These are phyloP conservation scores for Petrocephalus microphthalmus DNA, from an alignment of 2,113 vertebrate genomes.

Conservation along the genomic window DNA sequence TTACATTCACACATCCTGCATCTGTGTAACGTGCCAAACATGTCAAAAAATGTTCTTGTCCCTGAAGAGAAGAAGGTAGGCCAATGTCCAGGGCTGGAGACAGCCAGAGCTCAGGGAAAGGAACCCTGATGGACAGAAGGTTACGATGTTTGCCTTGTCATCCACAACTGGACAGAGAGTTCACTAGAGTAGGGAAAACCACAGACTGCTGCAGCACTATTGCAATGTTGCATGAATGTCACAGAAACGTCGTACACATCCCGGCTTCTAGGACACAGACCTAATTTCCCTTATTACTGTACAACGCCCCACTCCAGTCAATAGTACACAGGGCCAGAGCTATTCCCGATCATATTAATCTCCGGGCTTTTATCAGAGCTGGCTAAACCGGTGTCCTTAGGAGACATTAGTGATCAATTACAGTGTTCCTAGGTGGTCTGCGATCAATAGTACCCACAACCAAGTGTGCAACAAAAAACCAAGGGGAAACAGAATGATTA, in stretches of 20 bases:
- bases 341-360: constrained; percentile 41
- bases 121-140: not conserved
- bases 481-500: not conserved
- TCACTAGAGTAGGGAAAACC: not conserved
- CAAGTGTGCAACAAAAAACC: not conserved
- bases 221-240: not conserved
- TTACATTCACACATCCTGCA: not conserved
- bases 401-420: constrained; percentile 47
- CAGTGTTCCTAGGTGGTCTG: constrained; percentile 28
- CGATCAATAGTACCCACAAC: constrained; percentile 30
- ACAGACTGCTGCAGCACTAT: not conserved
- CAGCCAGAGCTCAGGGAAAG: not conserved
- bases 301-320: constrained; percentile 30
- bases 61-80: not conserved
- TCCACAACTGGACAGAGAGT: not conserved
- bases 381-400: constrained; percentile 24
- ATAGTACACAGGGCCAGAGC: constrained; percentile 36
- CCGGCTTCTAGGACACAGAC: not conserved
- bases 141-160: not conserved
- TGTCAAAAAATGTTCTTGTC: not conserved
- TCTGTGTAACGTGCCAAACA: not conserved
- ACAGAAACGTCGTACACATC: not conserved
- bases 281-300: constrained; percentile 25
- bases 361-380: constrained; percentile 36
- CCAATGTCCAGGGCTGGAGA: not conserved